phyloP scores from a whole-genome alignment of 2,797 vertebrate species.

The Tachyglossus aculeatus region DNA sequence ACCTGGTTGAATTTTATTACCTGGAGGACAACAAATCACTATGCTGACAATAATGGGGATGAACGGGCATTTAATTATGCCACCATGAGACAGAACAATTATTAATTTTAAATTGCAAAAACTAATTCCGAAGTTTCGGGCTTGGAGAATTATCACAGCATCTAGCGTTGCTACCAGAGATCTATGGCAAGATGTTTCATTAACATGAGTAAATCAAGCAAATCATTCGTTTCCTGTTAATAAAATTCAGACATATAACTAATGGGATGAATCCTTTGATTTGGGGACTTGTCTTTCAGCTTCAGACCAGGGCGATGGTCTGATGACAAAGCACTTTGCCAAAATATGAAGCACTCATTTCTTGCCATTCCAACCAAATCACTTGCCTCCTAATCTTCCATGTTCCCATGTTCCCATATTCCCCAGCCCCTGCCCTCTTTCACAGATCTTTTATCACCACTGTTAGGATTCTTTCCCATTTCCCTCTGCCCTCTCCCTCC shows the following conservation, averaged over 20 bases:
- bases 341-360: too few relatives aligned
- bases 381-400: too few relatives aligned
- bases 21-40: constrained; percentile 63
- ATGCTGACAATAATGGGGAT: constrained; percentile 53
- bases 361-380: too few relatives aligned
- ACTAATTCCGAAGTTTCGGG: constrained; percentile 50
- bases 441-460: too few relatives aligned
- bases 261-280: not conserved
- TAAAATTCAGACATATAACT: not conserved
- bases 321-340: too few relatives aligned
- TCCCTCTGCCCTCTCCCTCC: too few relatives aligned
- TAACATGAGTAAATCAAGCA: not conserved
- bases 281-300: not conserved
- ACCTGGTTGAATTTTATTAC: constrained; percentile 55
- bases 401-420: too few relatives aligned
- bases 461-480: too few relatives aligned
- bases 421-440: too few relatives aligned
- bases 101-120: constrained; percentile 49
- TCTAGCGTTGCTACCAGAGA: not conserved
- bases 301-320: too few relatives aligned
- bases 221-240: not conserved
- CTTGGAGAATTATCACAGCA: not conserved
- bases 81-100: constrained; percentile 49
- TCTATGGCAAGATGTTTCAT: not conserved
- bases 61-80: constrained; percentile 65